Evolutionary conservation across 2,797 vertebrate genomes (phyloP), one percentile per base, ranked within the genome.

Genomic region (Centropyge bicolor): DNA sequence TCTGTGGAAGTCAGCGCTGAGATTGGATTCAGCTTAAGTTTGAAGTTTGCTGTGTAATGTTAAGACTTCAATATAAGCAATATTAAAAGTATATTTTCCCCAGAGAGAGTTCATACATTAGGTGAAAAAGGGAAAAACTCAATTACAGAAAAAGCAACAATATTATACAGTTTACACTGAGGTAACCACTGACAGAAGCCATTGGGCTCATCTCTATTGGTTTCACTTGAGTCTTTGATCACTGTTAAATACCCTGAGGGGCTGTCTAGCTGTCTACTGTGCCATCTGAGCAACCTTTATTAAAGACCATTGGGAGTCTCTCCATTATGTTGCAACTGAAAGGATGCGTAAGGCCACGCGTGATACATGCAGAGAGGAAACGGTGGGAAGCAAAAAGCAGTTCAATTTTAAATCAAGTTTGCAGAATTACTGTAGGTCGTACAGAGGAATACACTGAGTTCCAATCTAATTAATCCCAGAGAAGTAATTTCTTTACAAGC

Each of bases 191-290:
- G 24, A 55, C 22, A 56, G 55, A 64, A 24, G 27, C 49, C 71
- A 66, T 8, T 20, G 19, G 66, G n/a, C 51, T 84, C 13, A 62
- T 63, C 19, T 19, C 48, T 38, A 0, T 20, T n/a, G 46, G 40
- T 74, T 67, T 45, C 13, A 38, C 35, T 38, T 36, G 40, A 48
- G 49, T 54, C 80, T 83, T 67, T 85, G 65, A 71, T 74, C 38
- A 57, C 24, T 46, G 20, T 43, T 80, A 43, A 36, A 55, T 76
- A 27, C 19, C 49, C n/a, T 1, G 40, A 54, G 45, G 63, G 51
- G 43, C 12, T 65, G 8, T 63, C 2, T 9, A 45, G 57, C 51
- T 60, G 45, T 52, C 36, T n/a, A 10, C 16, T 65, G 22, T 10
- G 3, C 0, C 3, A 65, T 79, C 63, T 43, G 20, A 63, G 13